These are phyloP conservation scores for Pasiphila rectangulata DNA, from an alignment of 2,888 invertebrate species.

Conservation along the genomic window DNA sequence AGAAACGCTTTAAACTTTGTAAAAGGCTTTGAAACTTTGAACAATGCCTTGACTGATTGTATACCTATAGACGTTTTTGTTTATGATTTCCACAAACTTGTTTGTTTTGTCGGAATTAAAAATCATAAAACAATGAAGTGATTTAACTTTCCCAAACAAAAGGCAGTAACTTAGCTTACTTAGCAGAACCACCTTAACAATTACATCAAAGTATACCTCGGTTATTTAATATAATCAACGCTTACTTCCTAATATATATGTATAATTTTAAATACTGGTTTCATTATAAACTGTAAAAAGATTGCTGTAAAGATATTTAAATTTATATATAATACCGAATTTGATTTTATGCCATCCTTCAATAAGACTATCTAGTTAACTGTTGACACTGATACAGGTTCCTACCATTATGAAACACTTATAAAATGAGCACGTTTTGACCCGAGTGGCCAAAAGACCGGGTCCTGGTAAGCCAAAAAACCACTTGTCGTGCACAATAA, in stretches of 20 bases:
- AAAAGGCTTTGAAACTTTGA: slow-evolving; percentile 41
- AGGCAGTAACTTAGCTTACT: slow-evolving; percentile 13
- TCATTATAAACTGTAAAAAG: too few relatives aligned
- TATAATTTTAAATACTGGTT: too few relatives aligned
- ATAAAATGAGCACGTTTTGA: slow-evolving; percentile 10
- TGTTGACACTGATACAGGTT: neutral
- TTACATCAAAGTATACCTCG: too few relatives aligned
- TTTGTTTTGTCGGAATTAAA: slow-evolving; percentile 44
- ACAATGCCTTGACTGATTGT: slow-evolving; percentile 52
- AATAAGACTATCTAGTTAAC: too few relatives aligned
- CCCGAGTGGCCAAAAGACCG: slow-evolving; percentile 26
- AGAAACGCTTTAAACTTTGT: slow-evolving; percentile 39
- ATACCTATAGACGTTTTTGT: slow-evolving; percentile 42
- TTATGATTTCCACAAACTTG: slow-evolving; percentile 45
- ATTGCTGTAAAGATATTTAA: too few relatives aligned
- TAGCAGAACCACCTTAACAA: neutral
- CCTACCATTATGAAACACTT: neutral
- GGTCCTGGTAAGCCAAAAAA: slow-evolving; percentile 28
- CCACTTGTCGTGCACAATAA: slow-evolving; percentile 37
- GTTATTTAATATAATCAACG: too few relatives aligned
- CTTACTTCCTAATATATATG: too few relatives aligned
- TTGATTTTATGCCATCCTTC: too few relatives aligned
- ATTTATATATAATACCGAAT: too few relatives aligned
- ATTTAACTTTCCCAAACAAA: slow-evolving; percentile 18
- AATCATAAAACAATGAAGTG: slow-evolving; percentile 23